These are phyloP conservation scores for Tenthredo livida DNA, from an alignment of 2,888 invertebrate species.

Conservation along the genomic window DNA sequence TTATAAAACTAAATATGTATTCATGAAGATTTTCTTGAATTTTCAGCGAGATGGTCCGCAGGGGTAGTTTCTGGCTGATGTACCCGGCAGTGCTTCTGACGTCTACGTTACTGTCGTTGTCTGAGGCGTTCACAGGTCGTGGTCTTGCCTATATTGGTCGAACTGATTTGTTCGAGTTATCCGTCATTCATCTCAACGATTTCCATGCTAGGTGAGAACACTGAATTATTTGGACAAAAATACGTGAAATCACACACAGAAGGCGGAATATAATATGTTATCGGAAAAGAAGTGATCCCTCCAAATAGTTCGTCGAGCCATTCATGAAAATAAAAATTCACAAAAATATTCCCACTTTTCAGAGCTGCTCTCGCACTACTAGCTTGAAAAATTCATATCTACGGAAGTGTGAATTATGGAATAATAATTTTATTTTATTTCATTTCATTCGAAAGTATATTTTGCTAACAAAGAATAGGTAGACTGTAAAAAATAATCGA, in stretches of 20 bases:
- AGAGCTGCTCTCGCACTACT: no score
- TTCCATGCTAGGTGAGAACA: constrained; percentile 81
- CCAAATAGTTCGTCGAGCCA: background rate
- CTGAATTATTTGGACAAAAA: background rate
- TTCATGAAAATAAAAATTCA: no score
- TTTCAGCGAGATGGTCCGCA: constrained; percentile 14
- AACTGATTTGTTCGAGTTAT: constrained; percentile 79
- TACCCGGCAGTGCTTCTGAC: constrained; percentile 65
- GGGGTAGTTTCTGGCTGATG: constrained; percentile 2
- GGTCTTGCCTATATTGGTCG: constrained; percentile 66
- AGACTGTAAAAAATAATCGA: no score
- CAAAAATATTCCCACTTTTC: no score
- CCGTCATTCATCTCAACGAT: constrained; percentile 82
- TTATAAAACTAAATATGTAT: background rate
- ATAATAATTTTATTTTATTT: no score
- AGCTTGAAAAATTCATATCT: no score
- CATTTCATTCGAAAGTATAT: no score
- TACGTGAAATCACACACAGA: background rate
- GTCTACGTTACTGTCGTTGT: constrained; percentile 33
- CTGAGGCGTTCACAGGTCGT: constrained; percentile 8
- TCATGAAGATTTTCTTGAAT: background rate
- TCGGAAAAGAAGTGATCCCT: background rate
- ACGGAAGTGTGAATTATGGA: no score
- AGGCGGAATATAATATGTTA: background rate
- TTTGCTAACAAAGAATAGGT: no score